Evolutionary conservation across 2,888 invertebrate species (phyloP), one percentile per base, ranked within the genome.

Genomic region (Myathropa florea): DNA sequence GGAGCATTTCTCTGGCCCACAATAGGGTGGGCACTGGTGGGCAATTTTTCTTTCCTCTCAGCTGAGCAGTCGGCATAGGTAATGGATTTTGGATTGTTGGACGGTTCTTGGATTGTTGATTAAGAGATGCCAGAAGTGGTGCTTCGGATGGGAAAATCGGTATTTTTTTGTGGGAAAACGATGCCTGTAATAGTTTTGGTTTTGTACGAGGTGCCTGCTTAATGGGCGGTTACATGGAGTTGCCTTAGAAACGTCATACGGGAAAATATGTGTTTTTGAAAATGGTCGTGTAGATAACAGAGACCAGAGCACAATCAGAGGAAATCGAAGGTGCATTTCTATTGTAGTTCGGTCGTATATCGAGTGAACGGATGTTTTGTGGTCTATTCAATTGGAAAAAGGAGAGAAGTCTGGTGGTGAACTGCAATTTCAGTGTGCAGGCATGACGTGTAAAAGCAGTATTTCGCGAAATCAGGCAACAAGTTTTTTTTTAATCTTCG

Each of bases 1-100:
- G 70, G 70, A 76, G 71, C 71, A 80, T 80, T 84, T 80, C 30
- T 84, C 67, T 65, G 36, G 59, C 67, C 39, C 60, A 30, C 65
- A 68, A 68, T 64, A 26, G 53, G 68, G 55, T 63, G 59, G 65
- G 70, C 73, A 59, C 28, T 61, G 57, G 28, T 76, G 71, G 81
- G 59, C 30, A 65, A 80, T 80, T 76, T 71, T 80, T 84, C 76
- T 76, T 65, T n/a, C 61, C 21, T 28, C 33, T n/a, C 39, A 36
- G 21, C 21, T 33, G 60, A 55, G 64, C 46, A 46, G 46, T 36
- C 64, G 72, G 60, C 68, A 53, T 53, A 46, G 59, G 10, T 80
- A 75, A 83, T 75, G 73, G 75, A 57, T 67, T 71, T 60, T n/a
- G 60, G 70, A 65, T 70, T 80, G 65, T 61, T 76, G 61, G 36